Base-by-base conservation (phyloP, 2,797 vertebrate species). In the Poliocrania exsul region DNA sequence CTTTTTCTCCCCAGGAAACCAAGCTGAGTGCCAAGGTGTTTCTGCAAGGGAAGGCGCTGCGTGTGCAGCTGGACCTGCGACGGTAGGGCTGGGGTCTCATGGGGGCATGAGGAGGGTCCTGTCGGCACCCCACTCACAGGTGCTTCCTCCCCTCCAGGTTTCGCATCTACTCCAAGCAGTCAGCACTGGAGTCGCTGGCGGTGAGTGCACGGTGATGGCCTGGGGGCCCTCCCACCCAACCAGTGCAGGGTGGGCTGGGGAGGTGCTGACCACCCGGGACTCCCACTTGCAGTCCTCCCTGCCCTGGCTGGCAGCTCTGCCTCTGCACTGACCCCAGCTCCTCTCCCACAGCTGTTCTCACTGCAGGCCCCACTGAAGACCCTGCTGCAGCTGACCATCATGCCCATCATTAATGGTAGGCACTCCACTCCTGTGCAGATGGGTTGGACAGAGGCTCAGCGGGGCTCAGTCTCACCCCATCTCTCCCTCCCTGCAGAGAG, bases 141-240 rank as follows among this genome's bases (percentile, higher is more conserved):
- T 10, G 3, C 14, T 37, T 37, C 58, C 28, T 58, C 84, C 44
- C 88, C 25, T 6, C 4, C 97, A 99, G 99, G 97, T 99, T 99
- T 96, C 99, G 99, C 94, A 99, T 99, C 92, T 99, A 98, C 95
- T 99, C 99, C 23, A 99, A 99, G 93, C 98, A 99, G 92, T 99
- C 99, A 3, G 99, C 99, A 0, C 92, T 99, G 80, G 99, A 99
- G 92, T 99, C 99, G 0, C 97, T 99, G 57, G 99, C 99, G 51
- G 99, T 99, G 96, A 99, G 98, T 70, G 9, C 33, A 5, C 1
- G 13, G 16, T 53, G 81, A 54, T 58, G 46, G 51, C 53, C 51
- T 58, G 66, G 66, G 38, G 64, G 6, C 21, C 17, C 23, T 71
- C 24, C 46, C 25, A 65, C 2, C 14, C 35, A 14, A 49, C 16